A percentile compares a stretch with the other conserved stretches of the same genome.
Evolutionary conservation across 2,888 invertebrate genomes (phyloP).

Genomic region (Nasonia oneida): DNA sequence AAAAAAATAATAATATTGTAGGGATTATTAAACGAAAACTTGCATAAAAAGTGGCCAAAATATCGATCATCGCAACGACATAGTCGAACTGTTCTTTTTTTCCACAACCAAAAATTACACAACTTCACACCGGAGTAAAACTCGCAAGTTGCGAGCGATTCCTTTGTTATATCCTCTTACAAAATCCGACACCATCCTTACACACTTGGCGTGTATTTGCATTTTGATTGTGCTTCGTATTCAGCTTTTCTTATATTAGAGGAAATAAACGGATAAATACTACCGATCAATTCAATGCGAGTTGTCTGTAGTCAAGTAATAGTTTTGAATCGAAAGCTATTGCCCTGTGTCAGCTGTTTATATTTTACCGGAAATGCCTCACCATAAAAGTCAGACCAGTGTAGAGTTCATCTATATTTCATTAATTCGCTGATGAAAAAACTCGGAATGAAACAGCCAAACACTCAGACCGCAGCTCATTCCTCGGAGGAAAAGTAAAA

Average conservation of each 20-base stretch:
- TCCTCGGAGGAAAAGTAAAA: not conserved
- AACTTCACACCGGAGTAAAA: slow-evolving; percentile 32
- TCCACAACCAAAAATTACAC: slow-evolving; percentile 55
- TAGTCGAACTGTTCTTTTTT: slow-evolving; percentile 56
- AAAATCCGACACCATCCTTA: slow-evolving; percentile 22
- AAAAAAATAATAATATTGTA: slow-evolving; percentile 52
- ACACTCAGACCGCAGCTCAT: not conserved
- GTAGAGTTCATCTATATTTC: not conserved
- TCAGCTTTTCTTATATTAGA: not conserved
- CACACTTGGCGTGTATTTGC: not conserved
- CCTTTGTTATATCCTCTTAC: slow-evolving; percentile 30
- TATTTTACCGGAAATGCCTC: no score
- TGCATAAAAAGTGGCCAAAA: slow-evolving; percentile 63
- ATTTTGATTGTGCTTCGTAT: not conserved
- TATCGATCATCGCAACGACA: slow-evolving; percentile 59
- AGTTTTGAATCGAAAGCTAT: not conserved
- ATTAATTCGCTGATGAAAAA: not conserved
- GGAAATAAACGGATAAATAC: not conserved
- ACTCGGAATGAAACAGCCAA: not conserved
- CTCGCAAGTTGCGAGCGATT: slow-evolving; percentile 47
- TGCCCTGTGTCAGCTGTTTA: not conserved
- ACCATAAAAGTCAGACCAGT: no score
- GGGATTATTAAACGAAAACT: slow-evolving; percentile 50
- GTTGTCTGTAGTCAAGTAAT: not conserved
- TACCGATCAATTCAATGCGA: not conserved